phyloP scores from a whole-genome alignment of 2,113 vertebrate genomes.

The Lasiurus cinereus region DNA sequence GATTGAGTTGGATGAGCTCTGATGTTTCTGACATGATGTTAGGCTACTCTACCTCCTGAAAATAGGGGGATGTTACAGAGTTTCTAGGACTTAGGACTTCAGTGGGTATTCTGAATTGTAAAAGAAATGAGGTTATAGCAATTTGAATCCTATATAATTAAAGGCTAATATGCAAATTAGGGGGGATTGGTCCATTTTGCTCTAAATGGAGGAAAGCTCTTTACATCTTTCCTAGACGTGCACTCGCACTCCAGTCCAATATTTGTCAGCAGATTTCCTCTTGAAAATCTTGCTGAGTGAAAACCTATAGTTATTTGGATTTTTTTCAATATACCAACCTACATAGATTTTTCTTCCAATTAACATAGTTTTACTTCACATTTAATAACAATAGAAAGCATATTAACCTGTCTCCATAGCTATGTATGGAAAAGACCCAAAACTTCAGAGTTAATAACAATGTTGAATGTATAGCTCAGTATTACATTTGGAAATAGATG shows the following conservation, averaged over 20 bases:
- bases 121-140: too few species aligned
- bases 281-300: background rate
- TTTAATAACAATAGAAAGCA: background rate
- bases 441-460: background rate
- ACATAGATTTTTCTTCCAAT: background rate
- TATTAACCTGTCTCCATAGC: background rate
- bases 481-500: slow-evolving; percentile 26
- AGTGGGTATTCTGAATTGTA: too few species aligned
- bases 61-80: background rate
- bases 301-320: background rate
- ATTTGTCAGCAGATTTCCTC: background rate
- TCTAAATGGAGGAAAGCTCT: background rate
- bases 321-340: background rate
- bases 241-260: background rate
- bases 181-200: background rate
- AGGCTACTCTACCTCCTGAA: background rate
- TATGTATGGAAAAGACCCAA: slow-evolving; percentile 19
- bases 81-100: background rate
- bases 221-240: background rate
- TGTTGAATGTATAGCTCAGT: background rate
- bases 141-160: too few species aligned
- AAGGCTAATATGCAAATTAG: too few species aligned
- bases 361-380: slow-evolving; percentile 36
- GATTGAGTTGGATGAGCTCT: background rate
- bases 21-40: background rate